These are phyloP conservation scores for Gadus macrocephalus DNA, from an alignment of 2,113 vertebrate species.

Conservation along the genomic window DNA sequence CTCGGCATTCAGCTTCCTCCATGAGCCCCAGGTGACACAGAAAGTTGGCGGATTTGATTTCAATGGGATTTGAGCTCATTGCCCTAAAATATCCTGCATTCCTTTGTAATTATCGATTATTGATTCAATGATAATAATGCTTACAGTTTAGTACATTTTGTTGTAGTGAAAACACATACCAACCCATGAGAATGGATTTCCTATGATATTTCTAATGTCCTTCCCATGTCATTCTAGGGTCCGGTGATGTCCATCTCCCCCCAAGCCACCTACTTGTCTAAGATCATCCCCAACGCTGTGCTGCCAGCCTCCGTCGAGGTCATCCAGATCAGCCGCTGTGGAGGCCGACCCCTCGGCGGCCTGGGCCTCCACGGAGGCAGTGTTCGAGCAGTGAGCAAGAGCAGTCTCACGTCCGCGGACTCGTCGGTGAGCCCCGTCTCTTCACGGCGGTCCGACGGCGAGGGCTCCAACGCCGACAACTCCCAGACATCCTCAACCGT, in stretches of 20 bases:
- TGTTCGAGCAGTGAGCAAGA: constrained; percentile 82
- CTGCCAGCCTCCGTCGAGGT: constrained; percentile 87
- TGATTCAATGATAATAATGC: not conserved
- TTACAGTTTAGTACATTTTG: not conserved
- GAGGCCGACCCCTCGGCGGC: constrained; percentile 52
- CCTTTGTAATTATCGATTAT: not conserved
- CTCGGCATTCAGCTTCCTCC: constrained; percentile 55
- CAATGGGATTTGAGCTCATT: no score
- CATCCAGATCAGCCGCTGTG: constrained; percentile 79
- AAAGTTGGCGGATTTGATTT: not conserved
- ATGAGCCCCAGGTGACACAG: constrained; percentile 71
- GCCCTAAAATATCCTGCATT: not conserved
- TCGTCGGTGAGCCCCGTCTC: constrained; percentile 79
- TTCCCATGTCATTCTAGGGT: constrained; percentile 46
- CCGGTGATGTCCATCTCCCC: constrained; percentile 96
- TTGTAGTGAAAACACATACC: not conserved
- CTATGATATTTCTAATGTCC: not conserved
- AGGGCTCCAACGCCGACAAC: constrained; percentile 53
- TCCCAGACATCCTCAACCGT: constrained; percentile 63
- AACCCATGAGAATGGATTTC: no score
- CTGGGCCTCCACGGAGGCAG: constrained; percentile 50
- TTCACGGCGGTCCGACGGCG: constrained; percentile 62
- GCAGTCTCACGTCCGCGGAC: constrained; percentile 73
- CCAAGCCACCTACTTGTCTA: constrained; percentile 94
- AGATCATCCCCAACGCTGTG: constrained; percentile 93